A percentile compares a stretch with the other conserved stretches of the same genome.
phyloP scores from a whole-genome alignment of 2,113 vertebrate genomes.

The Podiceps cristatus region DNA sequence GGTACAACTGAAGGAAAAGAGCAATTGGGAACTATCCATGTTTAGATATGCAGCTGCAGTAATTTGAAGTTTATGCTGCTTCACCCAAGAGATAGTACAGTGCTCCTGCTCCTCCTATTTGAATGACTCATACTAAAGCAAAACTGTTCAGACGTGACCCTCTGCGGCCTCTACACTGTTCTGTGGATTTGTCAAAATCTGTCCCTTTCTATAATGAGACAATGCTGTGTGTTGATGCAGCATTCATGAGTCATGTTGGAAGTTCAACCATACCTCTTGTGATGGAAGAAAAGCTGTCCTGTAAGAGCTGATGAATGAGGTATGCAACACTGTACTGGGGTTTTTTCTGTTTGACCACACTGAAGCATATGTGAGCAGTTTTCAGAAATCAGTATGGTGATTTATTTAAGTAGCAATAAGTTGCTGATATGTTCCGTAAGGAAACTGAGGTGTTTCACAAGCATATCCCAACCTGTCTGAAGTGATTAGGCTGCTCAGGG shows the following conservation, averaged over 20 bases:
- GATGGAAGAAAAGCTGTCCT: not conserved
- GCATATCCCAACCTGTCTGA: not conserved
- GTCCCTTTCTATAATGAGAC: not conserved
- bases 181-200: not conserved
- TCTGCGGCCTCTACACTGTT: not conserved
- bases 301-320: not conserved
- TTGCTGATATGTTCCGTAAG: not conserved
- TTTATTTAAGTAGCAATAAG: not conserved
- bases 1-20: not conserved
- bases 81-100: not conserved
- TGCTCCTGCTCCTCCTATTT: not conserved
- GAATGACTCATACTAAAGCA: not conserved
- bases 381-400: not conserved
- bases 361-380: not conserved
- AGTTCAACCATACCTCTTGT: not conserved
- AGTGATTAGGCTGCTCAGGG: not conserved
- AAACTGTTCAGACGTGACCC: not conserved
- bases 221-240: not conserved
- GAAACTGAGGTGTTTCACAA: not conserved
- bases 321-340: not conserved
- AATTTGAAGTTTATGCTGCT: not conserved
- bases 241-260: not conserved
- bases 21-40: not conserved
- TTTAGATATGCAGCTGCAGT: not conserved
- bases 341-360: not conserved